A percentile compares a stretch with the other conserved stretches of the same genome.
Conservation (phyloP, 2,888 invertebrate genomes). For the Plebejus argus region DNA sequence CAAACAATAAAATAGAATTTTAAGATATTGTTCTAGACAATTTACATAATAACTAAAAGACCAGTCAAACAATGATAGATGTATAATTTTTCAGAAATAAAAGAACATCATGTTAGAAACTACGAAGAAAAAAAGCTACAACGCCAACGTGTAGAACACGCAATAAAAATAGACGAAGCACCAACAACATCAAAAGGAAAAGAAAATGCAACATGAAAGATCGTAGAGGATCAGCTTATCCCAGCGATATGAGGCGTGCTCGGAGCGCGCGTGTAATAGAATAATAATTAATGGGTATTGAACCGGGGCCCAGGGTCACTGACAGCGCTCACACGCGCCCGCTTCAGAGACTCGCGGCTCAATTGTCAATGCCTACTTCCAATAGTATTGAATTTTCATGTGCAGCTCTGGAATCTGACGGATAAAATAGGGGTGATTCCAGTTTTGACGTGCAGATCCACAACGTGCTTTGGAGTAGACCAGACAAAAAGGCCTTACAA, state of each 20-base stretch:
- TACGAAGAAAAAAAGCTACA: not conserved
- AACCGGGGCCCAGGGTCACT: constrained; percentile 59
- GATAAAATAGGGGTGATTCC: not conserved
- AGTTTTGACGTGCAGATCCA: too few species aligned
- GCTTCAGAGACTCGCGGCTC: constrained; percentile 6
- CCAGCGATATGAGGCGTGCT: constrained; percentile 47
- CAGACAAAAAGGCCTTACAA: too few species aligned
- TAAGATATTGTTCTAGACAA: not conserved
- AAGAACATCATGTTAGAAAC: not conserved
- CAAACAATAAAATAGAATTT: not conserved
- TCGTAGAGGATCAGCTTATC: constrained; percentile 35
- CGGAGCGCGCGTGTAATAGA: constrained; percentile 70
- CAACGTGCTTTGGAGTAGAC: too few species aligned
- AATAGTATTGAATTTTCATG: not conserved
- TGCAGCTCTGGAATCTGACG: not conserved
- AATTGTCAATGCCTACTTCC: not conserved
- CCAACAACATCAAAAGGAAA: constrained; percentile 41
- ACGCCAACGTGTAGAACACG: not conserved
- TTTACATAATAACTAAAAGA: not conserved
- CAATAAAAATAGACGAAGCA: not conserved
- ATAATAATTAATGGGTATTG: constrained; percentile 74
- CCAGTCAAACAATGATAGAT: not conserved
- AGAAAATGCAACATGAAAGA: constrained; percentile 41
- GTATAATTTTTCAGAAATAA: not conserved
- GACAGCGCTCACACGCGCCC: constrained; percentile 54